These are phyloP conservation scores for Andrena trimmerana DNA, from an alignment of 2,888 invertebrate genomes.

Conservation along the genomic window DNA sequence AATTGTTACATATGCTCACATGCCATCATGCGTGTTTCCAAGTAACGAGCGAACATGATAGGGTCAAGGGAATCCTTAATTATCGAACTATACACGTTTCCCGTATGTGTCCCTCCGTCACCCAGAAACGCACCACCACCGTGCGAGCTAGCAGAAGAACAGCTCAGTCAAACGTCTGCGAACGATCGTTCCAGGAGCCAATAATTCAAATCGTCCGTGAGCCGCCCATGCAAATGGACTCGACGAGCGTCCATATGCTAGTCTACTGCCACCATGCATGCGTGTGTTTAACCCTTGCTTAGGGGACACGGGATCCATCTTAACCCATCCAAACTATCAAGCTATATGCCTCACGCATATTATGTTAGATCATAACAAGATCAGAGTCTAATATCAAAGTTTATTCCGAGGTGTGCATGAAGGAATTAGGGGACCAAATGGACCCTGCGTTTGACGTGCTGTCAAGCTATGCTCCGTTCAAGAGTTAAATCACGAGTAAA, in stretches of 20 bases:
- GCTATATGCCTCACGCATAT: too few species aligned
- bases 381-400: too few species aligned
- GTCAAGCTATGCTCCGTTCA: too few species aligned
- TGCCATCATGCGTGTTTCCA: conserved; percentile 72
- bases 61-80: conserved; percentile 58
- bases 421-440: too few species aligned
- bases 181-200: conserved; percentile 9
- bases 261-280: neutral
- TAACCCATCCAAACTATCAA: too few species aligned
- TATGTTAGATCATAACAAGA: too few species aligned
- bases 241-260: conserved; percentile 26
- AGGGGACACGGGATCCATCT: too few species aligned
- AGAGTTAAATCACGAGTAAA: too few species aligned
- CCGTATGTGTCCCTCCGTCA: neutral
- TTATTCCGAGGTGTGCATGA: too few species aligned
- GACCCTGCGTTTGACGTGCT: too few species aligned
- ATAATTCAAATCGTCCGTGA: conserved; percentile 49
- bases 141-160: neutral
- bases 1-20: conserved; percentile 73
- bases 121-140: neutral
- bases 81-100: conserved; percentile 18
- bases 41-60: conserved; percentile 59
- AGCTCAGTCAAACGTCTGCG: conserved; percentile 9
- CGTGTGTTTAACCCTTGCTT: too few species aligned
- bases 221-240: conserved; percentile 38